phyloP scores from a whole-genome alignment of 2,888 invertebrate genomes.

The Abrostola tripartita region DNA sequence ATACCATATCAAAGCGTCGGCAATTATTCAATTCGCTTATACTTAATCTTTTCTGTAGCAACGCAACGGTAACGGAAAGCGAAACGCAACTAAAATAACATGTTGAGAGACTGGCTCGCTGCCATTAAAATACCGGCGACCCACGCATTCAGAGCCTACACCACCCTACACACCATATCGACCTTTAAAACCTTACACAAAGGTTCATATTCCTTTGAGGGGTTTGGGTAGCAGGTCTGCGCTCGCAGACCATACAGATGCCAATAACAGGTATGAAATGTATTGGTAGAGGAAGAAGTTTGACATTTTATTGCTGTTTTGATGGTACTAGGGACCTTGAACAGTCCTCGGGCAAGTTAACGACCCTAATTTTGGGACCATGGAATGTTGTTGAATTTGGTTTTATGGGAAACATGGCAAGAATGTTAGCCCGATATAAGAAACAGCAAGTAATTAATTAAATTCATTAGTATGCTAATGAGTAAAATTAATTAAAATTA shows the following conservation, averaged over 20 bases:
- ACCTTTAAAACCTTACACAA: slow-evolving; percentile 55
- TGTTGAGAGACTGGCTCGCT: slow-evolving; percentile 60
- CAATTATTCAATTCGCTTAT: slow-evolving; percentile 52
- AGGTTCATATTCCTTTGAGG: slow-evolving; percentile 46
- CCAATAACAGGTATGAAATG: slow-evolving; percentile 56
- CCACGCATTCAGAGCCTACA: slow-evolving; percentile 63
- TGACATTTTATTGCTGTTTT: slow-evolving; percentile 49
- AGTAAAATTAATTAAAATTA: too few species aligned
- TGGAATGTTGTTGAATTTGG: not conserved
- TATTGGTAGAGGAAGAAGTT: slow-evolving; percentile 60
- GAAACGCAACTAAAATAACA: slow-evolving; percentile 59
- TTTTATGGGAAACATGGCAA: not conserved
- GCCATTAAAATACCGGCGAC: slow-evolving; percentile 76
- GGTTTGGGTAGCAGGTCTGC: slow-evolving; percentile 52
- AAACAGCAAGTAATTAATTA: not conserved
- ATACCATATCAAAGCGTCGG: slow-evolving; percentile 14
- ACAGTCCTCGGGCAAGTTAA: slow-evolving; percentile 27
- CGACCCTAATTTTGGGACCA: slow-evolving; percentile 5
- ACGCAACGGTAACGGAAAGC: slow-evolving; percentile 53
- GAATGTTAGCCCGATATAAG: not conserved
- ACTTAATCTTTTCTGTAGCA: slow-evolving; percentile 42
- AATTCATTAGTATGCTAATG: too few species aligned
- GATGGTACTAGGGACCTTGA: slow-evolving; percentile 45
- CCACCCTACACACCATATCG: slow-evolving; percentile 52
- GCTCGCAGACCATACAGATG: slow-evolving; percentile 57